Evolutionary conservation across 1,140 invertebrate species (phyloP), one percentile per base, ranked within the genome.

Genomic region (Formica selysi): DNA sequence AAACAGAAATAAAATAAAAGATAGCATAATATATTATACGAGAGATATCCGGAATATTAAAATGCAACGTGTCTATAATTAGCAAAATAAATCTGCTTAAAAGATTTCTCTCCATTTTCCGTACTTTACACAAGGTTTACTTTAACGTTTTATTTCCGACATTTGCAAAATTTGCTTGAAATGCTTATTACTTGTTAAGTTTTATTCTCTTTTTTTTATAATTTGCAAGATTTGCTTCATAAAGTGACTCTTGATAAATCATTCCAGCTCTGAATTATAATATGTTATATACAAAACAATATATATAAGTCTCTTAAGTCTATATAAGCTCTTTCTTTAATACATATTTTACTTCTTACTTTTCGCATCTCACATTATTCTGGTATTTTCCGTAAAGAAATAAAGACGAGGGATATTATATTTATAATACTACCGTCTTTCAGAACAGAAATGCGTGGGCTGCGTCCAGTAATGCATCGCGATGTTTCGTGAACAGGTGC

Each of bases 401-500:
- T 48, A 32, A 68, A 29, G 26, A 0, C n/a, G 32, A 68, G 5
- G 3, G 11, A 38, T 38, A 13, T 65, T 65, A 19, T 51, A n/a
- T 48, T 16, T 51, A 2, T 26, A 13, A 2, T 26, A n/a, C 3
- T 44, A 7, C n/a, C 41, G 10, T 7, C 10, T 44, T 0, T 51
- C 16, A 19, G 16, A 36, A 10, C 11, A 13, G 2, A 22, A 67
- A 26, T 44, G 29, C 32, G n/a, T 26, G 8, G 0, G 0, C 7
- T 16, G n/a, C 16, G 57, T 64, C 19, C 67, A 8, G 11, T 11
- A 22, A 16, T 19, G 2, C 26, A 32, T 61, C 29, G 19, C 32
- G 26, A 80, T 44, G n/a, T 70, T 67, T 78, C 13, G 51, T 36
- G 22, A 80, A 70, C 32, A 38, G 51, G 26, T 71, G 36, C 44